These are phyloP conservation scores for Sciurus niger DNA, from an alignment of 2,113 vertebrate genomes.

Conservation along the genomic window DNA sequence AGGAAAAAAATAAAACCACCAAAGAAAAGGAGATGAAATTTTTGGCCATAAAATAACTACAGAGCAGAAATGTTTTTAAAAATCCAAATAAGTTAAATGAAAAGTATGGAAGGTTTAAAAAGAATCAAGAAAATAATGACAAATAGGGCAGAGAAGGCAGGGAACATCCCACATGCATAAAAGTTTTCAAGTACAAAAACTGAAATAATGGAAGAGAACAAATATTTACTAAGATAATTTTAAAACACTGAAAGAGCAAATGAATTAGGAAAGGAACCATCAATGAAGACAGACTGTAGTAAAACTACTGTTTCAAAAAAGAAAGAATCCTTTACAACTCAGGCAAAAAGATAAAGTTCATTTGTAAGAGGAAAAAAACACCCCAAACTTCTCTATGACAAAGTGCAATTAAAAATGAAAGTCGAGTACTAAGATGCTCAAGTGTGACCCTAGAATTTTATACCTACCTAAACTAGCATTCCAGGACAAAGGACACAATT, in stretches of 20 bases:
- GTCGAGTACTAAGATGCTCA: neutral
- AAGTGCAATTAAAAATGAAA: neutral
- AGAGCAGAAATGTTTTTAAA: neutral
- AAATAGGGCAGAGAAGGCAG: neutral
- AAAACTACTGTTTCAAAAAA: neutral
- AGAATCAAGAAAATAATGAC: neutral
- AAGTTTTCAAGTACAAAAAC: neutral
- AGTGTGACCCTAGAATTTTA: neutral
- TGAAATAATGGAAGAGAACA: neutral
- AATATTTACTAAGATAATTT: neutral
- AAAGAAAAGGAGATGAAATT: neutral
- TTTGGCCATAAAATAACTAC: neutral
- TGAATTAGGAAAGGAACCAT: neutral
- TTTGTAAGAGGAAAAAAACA: neutral
- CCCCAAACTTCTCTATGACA: neutral
- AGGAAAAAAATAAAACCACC: neutral
- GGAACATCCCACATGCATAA: neutral
- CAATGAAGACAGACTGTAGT: neutral
- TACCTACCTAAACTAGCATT: neutral
- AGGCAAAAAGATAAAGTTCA: neutral
- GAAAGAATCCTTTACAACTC: neutral
- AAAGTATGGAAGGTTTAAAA: neutral
- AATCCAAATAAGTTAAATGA: neutral
- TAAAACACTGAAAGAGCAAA: neutral
- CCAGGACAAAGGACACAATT: neutral